Conservation (phyloP, 2,888 invertebrate species). For the Scaptomyza reducta region DNA sequence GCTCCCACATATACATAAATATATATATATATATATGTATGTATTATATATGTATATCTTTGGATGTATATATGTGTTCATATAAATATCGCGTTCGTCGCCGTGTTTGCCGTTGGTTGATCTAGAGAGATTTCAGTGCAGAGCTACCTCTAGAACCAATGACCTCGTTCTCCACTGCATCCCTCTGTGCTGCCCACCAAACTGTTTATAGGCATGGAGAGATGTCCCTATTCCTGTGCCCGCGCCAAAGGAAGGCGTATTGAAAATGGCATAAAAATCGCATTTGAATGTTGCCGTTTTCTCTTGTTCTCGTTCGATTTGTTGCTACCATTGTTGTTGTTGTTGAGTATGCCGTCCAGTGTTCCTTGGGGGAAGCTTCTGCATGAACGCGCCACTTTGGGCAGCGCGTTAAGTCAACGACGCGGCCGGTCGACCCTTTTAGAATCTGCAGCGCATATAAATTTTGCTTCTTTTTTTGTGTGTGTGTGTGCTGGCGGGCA, state of each 20-base stretch:
- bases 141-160: slow-evolving; percentile 50
- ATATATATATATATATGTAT: slow-evolving; percentile 12
- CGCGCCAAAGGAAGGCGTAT: slow-evolving; percentile 63
- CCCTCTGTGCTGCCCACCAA: not conserved
- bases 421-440: slow-evolving; percentile 73
- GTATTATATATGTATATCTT: slow-evolving; percentile 14
- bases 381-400: slow-evolving; percentile 62
- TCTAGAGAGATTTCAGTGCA: slow-evolving; percentile 72
- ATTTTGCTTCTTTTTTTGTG: slow-evolving; percentile 34
- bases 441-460: slow-evolving; percentile 79
- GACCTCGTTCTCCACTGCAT: not conserved
- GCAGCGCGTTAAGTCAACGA: slow-evolving; percentile 73
- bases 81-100: slow-evolving; percentile 39
- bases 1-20: slow-evolving; percentile 7
- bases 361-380: slow-evolving; percentile 50
- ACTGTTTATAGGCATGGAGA: slow-evolving; percentile 17
- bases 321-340: slow-evolving; percentile 13
- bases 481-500: slow-evolving; percentile 36
- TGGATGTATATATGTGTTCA: slow-evolving; percentile 27
- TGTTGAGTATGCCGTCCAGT: slow-evolving; percentile 33
- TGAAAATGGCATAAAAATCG: slow-evolving; percentile 81
- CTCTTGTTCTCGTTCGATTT: slow-evolving; percentile 6
- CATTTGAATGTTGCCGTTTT: slow-evolving; percentile 72
- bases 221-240: slow-evolving; percentile 11
- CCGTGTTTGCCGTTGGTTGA: slow-evolving; percentile 59